Conservation (phyloP, 64 coral and sea anemone species). For the Pocillopora verrucosa region DNA sequence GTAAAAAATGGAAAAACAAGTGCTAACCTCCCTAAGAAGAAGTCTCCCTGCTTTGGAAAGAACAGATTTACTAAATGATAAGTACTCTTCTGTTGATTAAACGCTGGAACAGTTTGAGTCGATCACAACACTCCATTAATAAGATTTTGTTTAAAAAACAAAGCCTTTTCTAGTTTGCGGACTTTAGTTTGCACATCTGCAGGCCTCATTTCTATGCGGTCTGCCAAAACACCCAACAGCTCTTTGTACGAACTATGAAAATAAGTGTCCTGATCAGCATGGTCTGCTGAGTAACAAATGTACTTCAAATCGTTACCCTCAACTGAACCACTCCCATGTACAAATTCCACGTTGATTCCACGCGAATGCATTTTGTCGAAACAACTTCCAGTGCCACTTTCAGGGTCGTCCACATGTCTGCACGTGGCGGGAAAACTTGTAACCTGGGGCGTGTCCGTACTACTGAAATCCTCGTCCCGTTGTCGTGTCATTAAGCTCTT, state of each 20-base stretch:
- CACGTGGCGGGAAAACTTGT: conserved; percentile 53
- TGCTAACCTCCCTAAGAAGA: too few species aligned
- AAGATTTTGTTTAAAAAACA: not conserved
- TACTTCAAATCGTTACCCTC: conserved; percentile 15
- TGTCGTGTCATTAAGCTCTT: not conserved
- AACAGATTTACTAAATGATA: too few species aligned
- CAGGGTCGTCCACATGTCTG: not conserved
- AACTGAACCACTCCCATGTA: not conserved
- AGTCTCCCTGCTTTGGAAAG: too few species aligned
- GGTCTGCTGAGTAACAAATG: not conserved
- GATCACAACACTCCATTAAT: not conserved
- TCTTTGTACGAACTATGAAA: conserved; percentile 16
- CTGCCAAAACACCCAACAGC: conserved; percentile 21
- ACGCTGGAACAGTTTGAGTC: too few species aligned
- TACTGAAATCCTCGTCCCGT: not conserved
- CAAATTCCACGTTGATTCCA: not conserved
- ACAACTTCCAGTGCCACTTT: not conserved
- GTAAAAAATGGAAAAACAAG: too few species aligned
- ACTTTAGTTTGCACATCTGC: conserved; percentile 12
- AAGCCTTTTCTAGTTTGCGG: conserved; percentile 12
- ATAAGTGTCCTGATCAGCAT: not conserved
- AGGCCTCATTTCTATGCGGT: conserved; percentile 42
- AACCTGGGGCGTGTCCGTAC: not conserved
- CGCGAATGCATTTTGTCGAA: conserved; percentile 1
- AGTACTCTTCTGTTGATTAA: too few species aligned